Conservation (phyloP, 2,113 vertebrate genomes). For the Clarias magur region DNA sequence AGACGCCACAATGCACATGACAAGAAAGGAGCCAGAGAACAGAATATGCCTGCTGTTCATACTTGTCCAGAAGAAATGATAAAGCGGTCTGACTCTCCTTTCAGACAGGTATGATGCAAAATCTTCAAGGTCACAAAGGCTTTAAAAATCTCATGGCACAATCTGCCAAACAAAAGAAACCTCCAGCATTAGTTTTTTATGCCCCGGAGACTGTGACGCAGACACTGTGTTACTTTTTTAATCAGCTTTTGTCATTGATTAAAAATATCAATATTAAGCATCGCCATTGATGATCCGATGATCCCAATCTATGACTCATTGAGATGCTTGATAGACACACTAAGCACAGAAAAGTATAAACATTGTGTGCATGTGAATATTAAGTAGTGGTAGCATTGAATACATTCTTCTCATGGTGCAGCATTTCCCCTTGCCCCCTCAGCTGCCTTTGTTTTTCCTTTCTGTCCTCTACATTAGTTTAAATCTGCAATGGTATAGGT, state of each 20-base stretch:
- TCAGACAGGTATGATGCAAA: background rate
- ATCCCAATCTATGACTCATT: background rate
- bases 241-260: background rate
- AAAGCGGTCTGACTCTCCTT: background rate
- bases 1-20: background rate
- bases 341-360: background rate
- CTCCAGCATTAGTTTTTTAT: background rate
- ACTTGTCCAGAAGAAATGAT: background rate
- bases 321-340: background rate
- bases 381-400: too few relatives aligned
- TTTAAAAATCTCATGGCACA: conserved; percentile 30
- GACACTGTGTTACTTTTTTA: background rate
- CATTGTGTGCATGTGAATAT: background rate
- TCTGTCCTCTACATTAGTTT: background rate
- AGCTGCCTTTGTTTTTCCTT: background rate
- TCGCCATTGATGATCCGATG: conserved; percentile 21
- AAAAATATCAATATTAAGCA: background rate
- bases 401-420: conserved; percentile 37
- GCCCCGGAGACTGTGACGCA: background rate
- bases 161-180: background rate
- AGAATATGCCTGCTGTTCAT: background rate
- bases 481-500: background rate
- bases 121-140: conserved; percentile 2
- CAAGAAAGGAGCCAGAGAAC: background rate
- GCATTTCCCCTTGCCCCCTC: background rate